phyloP scores from a whole-genome alignment of 2,113 vertebrate species.

The Orycteropus afer region DNA sequence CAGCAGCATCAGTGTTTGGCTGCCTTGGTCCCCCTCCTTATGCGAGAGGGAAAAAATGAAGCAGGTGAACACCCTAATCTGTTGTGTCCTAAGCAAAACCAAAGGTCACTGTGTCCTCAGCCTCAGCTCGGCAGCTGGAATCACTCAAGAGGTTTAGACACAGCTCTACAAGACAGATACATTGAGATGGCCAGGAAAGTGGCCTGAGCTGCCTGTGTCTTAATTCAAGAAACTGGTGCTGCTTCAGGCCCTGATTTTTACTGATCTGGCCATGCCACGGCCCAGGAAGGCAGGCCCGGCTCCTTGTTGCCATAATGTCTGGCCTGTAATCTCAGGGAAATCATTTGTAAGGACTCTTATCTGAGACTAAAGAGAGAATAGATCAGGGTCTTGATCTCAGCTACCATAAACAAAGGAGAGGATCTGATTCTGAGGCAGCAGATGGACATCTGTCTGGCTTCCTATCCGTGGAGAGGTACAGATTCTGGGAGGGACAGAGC shows the following conservation, averaged over 20 bases:
- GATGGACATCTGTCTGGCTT: background rate
- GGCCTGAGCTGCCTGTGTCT: constrained; percentile 59
- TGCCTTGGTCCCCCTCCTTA: background rate
- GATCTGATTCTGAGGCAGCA: background rate
- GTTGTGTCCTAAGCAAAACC: constrained; percentile 67
- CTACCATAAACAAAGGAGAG: background rate
- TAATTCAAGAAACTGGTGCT: constrained; percentile 40
- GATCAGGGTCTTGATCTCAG: constrained; percentile 1
- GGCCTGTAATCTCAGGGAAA: constrained; percentile 67
- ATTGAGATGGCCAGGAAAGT: constrained; percentile 65
- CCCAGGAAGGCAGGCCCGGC: constrained; percentile 56
- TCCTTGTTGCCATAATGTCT: constrained; percentile 41
- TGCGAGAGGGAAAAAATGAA: constrained; percentile 56
- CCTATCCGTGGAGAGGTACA: background rate
- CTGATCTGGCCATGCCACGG: background rate
- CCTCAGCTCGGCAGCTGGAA: constrained; percentile 38
- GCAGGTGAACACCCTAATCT: constrained; percentile 67
- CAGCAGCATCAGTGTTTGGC: constrained; percentile 41
- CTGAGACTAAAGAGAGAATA: background rate
- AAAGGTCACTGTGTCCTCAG: constrained; percentile 36
- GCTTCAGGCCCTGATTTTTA: background rate
- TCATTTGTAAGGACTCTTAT: background rate
- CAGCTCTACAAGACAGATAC: constrained; percentile 59
- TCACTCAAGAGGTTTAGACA: constrained; percentile 43
- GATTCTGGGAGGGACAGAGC: background rate